phyloP scores from a whole-genome alignment of 2,113 vertebrate species.

The Cebidichthys violaceus region DNA sequence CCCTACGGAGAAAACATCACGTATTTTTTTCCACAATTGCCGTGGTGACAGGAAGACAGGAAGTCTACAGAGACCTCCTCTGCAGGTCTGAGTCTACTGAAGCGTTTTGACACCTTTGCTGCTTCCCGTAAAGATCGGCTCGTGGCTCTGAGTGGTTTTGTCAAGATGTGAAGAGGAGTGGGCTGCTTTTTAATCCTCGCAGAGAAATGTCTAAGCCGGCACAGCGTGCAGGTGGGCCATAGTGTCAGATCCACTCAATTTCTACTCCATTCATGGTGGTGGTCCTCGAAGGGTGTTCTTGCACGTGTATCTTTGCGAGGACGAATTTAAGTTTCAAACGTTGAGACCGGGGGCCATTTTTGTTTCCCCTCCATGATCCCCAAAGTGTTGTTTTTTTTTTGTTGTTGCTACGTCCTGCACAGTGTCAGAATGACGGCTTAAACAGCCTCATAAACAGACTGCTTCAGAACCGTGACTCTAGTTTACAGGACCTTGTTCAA shows the following conservation, averaged over 20 bases:
- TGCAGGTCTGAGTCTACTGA: slow-evolving; percentile 17
- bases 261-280: background rate
- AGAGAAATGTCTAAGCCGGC: background rate
- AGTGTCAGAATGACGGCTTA: slow-evolving; percentile 14
- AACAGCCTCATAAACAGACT: slow-evolving; percentile 6
- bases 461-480: background rate
- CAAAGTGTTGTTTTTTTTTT: background rate
- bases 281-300: background rate
- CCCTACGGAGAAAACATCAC: slow-evolving; percentile 18
- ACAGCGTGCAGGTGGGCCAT: background rate
- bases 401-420: background rate
- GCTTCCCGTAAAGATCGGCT: slow-evolving; percentile 28
- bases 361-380: too few relatives aligned
- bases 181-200: slow-evolving; percentile 26
- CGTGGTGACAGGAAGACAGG: slow-evolving; percentile 38
- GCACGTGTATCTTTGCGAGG: background rate
- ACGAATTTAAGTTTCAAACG: background rate
- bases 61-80: slow-evolving; percentile 33
- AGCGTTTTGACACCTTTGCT: slow-evolving; percentile 31
- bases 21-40: background rate
- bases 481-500: slow-evolving; percentile 7
- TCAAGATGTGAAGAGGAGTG: slow-evolving; percentile 28
- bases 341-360: background rate
- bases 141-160: slow-evolving; percentile 27
- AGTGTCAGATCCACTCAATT: slow-evolving; percentile 34